These are phyloP conservation scores for Drosophila punjabiensis DNA, from an alignment of 1,140 invertebrate species.

Conservation along the genomic window DNA sequence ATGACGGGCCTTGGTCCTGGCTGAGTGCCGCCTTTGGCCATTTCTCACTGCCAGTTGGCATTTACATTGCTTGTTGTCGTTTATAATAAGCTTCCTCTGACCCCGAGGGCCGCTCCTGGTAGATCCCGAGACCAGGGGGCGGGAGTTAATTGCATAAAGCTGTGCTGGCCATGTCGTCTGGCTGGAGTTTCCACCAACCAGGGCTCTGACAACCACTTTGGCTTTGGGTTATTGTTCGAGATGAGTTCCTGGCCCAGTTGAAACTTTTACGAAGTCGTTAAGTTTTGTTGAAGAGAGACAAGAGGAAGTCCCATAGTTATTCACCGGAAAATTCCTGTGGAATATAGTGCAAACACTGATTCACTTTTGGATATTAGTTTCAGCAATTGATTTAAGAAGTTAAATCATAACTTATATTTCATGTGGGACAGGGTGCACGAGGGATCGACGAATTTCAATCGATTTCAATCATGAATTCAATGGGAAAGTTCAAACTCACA, in stretches of 20 bases:
- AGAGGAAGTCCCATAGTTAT: slow-evolving; percentile 11
- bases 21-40: slow-evolving; percentile 35
- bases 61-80: slow-evolving; percentile 51
- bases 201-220: slow-evolving; percentile 24
- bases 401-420: not conserved
- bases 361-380: not conserved
- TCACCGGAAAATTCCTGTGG: not conserved
- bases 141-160: slow-evolving; percentile 52
- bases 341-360: not conserved
- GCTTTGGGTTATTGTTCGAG: slow-evolving; percentile 21
- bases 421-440: not conserved
- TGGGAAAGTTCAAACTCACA: slow-evolving; percentile 26
- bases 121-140: not conserved
- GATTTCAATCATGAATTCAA: slow-evolving; percentile 33
- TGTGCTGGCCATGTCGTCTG: too few species aligned
- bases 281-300: not conserved
- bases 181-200: slow-evolving; percentile 8
- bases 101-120: slow-evolving; percentile 6
- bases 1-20: slow-evolving; percentile 19
- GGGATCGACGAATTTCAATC: slow-evolving; percentile 10
- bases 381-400: not conserved
- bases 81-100: slow-evolving; percentile 48
- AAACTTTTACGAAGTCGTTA: slow-evolving; percentile 33
- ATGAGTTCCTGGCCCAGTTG: slow-evolving; percentile 24
- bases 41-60: slow-evolving; percentile 53